Conservation (phyloP, 2,797 vertebrate genomes). For the Gallinago nigripennis region DNA sequence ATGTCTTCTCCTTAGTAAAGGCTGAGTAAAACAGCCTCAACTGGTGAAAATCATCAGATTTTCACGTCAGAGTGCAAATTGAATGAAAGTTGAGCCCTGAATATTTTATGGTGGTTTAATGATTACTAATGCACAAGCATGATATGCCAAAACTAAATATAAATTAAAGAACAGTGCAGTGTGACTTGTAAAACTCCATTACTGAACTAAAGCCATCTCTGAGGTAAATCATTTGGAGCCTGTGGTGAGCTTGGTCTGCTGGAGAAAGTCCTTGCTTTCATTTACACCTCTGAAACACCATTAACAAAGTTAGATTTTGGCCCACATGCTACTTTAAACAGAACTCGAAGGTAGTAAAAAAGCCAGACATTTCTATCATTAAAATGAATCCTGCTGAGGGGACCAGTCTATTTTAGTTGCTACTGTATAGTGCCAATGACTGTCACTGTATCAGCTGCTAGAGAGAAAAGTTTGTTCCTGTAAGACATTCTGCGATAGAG, state of each 20-base stretch:
- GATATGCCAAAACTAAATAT: not conserved
- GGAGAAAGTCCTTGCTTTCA: not conserved
- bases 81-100: not conserved
- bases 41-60: not conserved
- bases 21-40: not conserved
- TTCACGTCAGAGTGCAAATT: not conserved
- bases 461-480: not conserved
- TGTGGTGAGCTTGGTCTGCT: not conserved
- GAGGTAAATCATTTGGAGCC: not conserved
- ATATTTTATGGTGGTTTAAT: not conserved
- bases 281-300: not conserved
- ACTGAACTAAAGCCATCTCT: not conserved
- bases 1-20: not conserved
- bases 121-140: not conserved
- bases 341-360: not conserved
- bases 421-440: not conserved
- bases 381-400: constrained; percentile 3
- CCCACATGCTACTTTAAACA: not conserved
- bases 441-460: not conserved
- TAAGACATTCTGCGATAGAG: not conserved
- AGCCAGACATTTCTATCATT: not conserved
- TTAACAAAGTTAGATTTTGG: not conserved
- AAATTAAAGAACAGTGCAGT: not conserved
- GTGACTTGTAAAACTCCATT: not conserved
- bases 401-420: not conserved